Percentiles rank a stretch among this genome's conserved stretches.
Evolutionary conservation across 2,797 vertebrate genomes (phyloP).

Genomic region (Sebastes iracundus): DNA sequence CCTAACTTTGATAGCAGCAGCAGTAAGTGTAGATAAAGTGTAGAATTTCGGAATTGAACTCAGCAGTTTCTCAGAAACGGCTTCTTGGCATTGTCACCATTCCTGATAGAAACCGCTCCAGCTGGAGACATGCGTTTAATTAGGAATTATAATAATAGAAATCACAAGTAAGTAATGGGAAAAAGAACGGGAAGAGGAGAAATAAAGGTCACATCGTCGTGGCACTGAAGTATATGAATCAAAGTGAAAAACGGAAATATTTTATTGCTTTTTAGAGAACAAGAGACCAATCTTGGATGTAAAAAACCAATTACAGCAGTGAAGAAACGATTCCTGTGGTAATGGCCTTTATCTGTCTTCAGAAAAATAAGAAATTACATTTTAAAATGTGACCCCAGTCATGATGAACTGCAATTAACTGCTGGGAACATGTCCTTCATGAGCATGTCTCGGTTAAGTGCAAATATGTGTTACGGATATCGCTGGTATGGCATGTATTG

Average conservation of each 20-base stretch:
- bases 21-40: slow-evolving; percentile 37
- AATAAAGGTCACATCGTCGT: slow-evolving; percentile 45
- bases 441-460: background rate
- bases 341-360: slow-evolving; percentile 48
- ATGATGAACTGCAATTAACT: slow-evolving; percentile 26
- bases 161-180: slow-evolving; percentile 36
- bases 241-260: slow-evolving; percentile 40
- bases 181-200: slow-evolving; percentile 25
- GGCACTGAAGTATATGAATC: slow-evolving; percentile 29
- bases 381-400: slow-evolving; percentile 39
- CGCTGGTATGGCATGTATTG: background rate
- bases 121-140: slow-evolving; percentile 50
- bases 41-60: slow-evolving; percentile 25
- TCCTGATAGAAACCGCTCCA: slow-evolving; percentile 46
- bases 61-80: slow-evolving; percentile 17
- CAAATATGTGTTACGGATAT: background rate
- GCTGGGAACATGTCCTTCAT: slow-evolving; percentile 12
- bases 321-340: slow-evolving; percentile 29
- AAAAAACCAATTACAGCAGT: slow-evolving; percentile 56
- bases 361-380: slow-evolving; percentile 50
- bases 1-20: slow-evolving; percentile 21
- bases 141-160: slow-evolving; percentile 48
- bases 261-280: slow-evolving; percentile 35
- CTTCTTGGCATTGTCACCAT: slow-evolving; percentile 40
- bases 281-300: slow-evolving; percentile 46